Evolutionary conservation across 2,113 vertebrate species (phyloP), one percentile per base, ranked within the genome.

Genomic region (Cryptotis parvus): DNA sequence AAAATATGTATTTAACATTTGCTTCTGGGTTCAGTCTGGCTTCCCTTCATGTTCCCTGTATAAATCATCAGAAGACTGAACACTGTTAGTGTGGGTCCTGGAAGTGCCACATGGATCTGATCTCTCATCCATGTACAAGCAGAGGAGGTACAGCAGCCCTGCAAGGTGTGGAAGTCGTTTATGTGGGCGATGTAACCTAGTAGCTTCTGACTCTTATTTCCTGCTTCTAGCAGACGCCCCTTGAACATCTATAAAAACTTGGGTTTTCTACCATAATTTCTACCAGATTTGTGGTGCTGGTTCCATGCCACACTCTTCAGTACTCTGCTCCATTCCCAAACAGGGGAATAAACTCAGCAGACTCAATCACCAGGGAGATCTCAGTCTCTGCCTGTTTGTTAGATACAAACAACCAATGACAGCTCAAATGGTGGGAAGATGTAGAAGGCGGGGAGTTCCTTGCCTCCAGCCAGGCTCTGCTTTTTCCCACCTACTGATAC

Each of bases 121-220:
- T 9, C 29, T 20, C 11, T 92, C 5, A 26, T 70, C 41, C 55
- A 3, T 43, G 41, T 22, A 77, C 26, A 74, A 41, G 41, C 43
- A 37, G n/a, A 4, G 45, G 15, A 22, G 35, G 16, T 63, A 15
- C 26, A 10, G 1, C 26, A 10, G 1, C 22, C 52, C 2, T 61
- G 1, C 35, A 16, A 80, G n/a, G 35, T 1, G 18, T 12, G 22
- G 9, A 69, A 4, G 16, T 20, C 82, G 20, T 16, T 15, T 45
- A 29, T 76, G 43, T 43, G 0, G 11, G 15, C 20, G 3, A 24
- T 35, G 29, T 10, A 68, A 33, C 26, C 24, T 55, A 26, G 7
- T 43, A 80, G 94, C 75, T 88, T 79, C n/a, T 31, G 12, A 37
- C 11, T 65, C 86, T 66, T 20, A 29, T 89, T 77, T 84, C 73